A percentile compares a stretch with the other conserved stretches of the same genome.
Conservation (phyloP, 2,888 invertebrate genomes). For the Odontothrips loti region DNA sequence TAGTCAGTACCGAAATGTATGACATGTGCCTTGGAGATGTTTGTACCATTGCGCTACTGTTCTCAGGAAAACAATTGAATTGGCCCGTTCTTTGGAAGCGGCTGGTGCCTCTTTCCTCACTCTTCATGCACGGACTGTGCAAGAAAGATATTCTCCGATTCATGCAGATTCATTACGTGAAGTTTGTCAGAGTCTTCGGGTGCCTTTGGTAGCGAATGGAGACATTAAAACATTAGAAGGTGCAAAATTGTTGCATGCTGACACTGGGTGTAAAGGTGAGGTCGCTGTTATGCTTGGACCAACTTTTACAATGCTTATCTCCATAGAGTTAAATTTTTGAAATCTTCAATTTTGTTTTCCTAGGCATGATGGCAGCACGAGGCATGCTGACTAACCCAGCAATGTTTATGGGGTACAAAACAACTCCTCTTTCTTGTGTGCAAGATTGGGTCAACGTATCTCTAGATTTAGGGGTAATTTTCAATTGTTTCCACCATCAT, state of each 20-base stretch:
- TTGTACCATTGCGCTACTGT: neutral
- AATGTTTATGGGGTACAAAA: slow-evolving; percentile 67
- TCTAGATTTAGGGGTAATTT: slow-evolving; percentile 56
- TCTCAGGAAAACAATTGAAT: slow-evolving; percentile 63
- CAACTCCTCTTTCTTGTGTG: slow-evolving; percentile 72
- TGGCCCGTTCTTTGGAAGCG: slow-evolving; percentile 74
- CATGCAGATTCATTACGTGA: slow-evolving; percentile 66
- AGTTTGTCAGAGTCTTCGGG: slow-evolving; percentile 63
- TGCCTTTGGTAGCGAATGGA: slow-evolving; percentile 92
- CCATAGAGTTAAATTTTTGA: neutral
- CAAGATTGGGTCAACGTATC: slow-evolving; percentile 68
- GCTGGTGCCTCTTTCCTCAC: slow-evolving; percentile 86
- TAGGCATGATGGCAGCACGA: slow-evolving; percentile 86
- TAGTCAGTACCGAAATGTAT: slow-evolving; percentile 16
- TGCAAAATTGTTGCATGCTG: slow-evolving; percentile 60
- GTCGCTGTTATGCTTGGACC: neutral
- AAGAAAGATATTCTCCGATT: slow-evolving; percentile 68
- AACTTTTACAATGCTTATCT: neutral
- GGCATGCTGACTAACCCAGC: slow-evolving; percentile 88
- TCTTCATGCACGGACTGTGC: slow-evolving; percentile 86
- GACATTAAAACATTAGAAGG: slow-evolving; percentile 72
- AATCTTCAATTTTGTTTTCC: neutral
- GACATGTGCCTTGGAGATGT: neutral
- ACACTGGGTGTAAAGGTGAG: slow-evolving; percentile 67
- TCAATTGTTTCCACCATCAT: slow-evolving; percentile 91